Evolutionary conservation across 2,797 vertebrate genomes (phyloP).

Genomic region (Australoheros facetus): DNA sequence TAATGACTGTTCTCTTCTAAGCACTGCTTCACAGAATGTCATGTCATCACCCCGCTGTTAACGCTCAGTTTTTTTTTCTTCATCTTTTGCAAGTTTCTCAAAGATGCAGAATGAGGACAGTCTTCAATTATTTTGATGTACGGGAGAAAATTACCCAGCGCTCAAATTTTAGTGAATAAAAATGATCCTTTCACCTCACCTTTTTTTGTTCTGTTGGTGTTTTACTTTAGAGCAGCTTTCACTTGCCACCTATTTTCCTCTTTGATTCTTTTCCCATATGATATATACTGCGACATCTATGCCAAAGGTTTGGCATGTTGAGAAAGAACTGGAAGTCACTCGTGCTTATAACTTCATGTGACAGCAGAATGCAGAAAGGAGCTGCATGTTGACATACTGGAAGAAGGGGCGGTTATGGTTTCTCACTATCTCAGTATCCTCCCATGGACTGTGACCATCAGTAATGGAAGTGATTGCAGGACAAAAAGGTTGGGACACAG

Average conservation of each 20-base stretch:
- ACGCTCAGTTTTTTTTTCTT: conserved; percentile 15
- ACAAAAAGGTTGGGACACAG: neutral
- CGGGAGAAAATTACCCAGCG: conserved; percentile 3
- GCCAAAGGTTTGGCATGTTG: conserved; percentile 48
- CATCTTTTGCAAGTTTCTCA: conserved; percentile 36
- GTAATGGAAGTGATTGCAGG: conserved; percentile 40
- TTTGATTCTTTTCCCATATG: conserved; percentile 9
- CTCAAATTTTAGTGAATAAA: conserved; percentile 37
- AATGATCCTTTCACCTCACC: conserved; percentile 12
- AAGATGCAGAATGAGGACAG: conserved; percentile 31
- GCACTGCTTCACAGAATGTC: conserved; percentile 57
- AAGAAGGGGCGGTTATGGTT: conserved; percentile 39
- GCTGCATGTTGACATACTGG: conserved; percentile 2
- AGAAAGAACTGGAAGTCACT: conserved; percentile 34
- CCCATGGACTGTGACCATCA: conserved; percentile 48
- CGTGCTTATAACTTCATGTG: conserved; percentile 56
- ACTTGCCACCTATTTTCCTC: neutral
- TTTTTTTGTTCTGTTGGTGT: conserved; percentile 11
- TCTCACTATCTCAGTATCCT: conserved; percentile 22
- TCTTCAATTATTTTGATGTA: conserved; percentile 53
- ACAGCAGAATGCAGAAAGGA: conserved; percentile 31
- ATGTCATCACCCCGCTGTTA: conserved; percentile 65
- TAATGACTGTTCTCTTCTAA: conserved; percentile 56
- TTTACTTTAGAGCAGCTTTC: conserved; percentile 23
- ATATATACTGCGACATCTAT: conserved; percentile 28